phyloP scores from a whole-genome alignment of 2,888 invertebrate species.

The Epirrita christyi region DNA sequence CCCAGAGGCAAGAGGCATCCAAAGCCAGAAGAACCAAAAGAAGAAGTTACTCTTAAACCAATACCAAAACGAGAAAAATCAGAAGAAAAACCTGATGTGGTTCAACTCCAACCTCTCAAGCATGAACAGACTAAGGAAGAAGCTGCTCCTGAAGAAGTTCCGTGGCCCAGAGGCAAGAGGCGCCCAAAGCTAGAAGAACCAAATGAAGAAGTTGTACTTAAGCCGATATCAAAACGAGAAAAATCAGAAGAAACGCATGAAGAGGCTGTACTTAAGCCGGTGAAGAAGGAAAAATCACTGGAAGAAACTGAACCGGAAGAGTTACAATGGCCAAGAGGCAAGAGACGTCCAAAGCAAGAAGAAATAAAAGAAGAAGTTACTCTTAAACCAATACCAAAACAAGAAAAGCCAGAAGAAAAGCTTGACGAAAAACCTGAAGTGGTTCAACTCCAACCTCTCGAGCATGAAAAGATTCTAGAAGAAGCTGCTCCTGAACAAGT shows the following conservation, averaged over 20 bases:
- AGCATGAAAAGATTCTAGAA: constrained; percentile 4
- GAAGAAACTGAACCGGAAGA: constrained; percentile 30
- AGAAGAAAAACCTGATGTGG: not conserved
- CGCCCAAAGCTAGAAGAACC: constrained; percentile 10
- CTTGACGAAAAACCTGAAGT: constrained; percentile 1
- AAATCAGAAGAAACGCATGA: constrained; percentile 2
- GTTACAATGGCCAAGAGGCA: constrained; percentile 55
- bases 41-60: constrained; percentile 4
- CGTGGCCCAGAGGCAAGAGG: constrained; percentile 8
- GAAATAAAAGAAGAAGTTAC: constrained; percentile 47
- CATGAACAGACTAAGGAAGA: not conserved
- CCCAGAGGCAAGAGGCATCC: constrained; percentile 7
- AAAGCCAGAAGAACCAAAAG: constrained; percentile 4
- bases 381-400: constrained; percentile 56
- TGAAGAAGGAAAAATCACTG: not conserved
- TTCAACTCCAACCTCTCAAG: not conserved
- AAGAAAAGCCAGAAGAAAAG: constrained; percentile 31
- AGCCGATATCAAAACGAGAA: constrained; percentile 9
- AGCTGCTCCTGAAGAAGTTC: not conserved
- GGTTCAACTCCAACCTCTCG: constrained; percentile 1
- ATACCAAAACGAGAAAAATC: constrained; percentile 3
- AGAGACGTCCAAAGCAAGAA: constrained; percentile 50
- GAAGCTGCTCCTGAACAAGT: constrained; percentile 39
- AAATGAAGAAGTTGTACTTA: constrained; percentile 9
- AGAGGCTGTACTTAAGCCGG: not conserved